phyloP scores from a whole-genome alignment of 2,888 invertebrate genomes.

The Phytoseiulus persimilis region DNA sequence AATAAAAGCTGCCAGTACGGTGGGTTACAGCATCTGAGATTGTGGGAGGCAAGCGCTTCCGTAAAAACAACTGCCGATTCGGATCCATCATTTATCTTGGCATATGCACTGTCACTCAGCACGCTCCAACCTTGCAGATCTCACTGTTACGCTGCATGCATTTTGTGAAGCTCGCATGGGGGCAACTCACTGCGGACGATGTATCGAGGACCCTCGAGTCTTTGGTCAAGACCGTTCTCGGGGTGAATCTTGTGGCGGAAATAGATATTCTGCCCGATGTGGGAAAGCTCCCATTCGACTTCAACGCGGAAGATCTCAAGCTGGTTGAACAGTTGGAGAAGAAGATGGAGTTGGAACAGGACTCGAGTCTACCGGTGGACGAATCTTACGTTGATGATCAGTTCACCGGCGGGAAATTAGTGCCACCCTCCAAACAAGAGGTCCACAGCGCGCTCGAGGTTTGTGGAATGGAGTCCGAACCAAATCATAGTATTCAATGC shows the following conservation, averaged over 20 bases:
- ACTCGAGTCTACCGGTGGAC: not conserved
- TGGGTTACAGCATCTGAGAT: too few relatives aligned
- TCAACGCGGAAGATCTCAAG: not conserved
- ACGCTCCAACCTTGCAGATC: not conserved
- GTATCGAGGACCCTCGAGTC: not conserved
- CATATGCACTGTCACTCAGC: too few relatives aligned
- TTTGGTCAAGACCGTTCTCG: conserved; percentile 21
- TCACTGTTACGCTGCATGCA: conserved; percentile 21
- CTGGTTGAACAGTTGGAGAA: conserved; percentile 16
- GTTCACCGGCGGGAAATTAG: conserved; percentile 6
- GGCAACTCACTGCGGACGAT: not conserved
- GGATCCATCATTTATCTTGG: too few relatives aligned
- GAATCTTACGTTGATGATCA: conserved; percentile 11
- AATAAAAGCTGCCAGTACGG: not conserved
- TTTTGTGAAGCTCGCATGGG: conserved; percentile 28
- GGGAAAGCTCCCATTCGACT: conserved; percentile 23
- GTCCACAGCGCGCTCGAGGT: conserved; percentile 31
- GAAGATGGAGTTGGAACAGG: conserved; percentile 26
- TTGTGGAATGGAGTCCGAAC: not conserved
- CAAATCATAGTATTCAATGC: not conserved
- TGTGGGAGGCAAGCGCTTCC: too few relatives aligned
- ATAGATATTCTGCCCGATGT: not conserved
- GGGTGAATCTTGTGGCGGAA: conserved; percentile 15
- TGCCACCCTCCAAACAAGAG: conserved; percentile 8
- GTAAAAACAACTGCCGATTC: too few relatives aligned